These are phyloP conservation scores for Romanomermis culicivorax DNA, from an alignment of 2,888 invertebrate genomes.

Conservation along the genomic window DNA sequence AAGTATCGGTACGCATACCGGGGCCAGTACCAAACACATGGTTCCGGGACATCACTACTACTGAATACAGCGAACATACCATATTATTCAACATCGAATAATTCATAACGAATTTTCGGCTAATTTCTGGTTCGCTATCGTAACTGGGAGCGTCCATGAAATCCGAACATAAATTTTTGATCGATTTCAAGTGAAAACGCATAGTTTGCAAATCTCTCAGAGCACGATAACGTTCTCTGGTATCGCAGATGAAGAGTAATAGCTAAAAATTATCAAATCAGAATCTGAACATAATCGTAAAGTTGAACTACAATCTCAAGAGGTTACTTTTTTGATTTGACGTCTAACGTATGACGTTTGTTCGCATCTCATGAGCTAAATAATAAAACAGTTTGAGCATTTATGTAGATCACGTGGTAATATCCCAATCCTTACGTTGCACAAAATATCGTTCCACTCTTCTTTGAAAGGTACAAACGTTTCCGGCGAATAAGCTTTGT, in stretches of 20 bases:
- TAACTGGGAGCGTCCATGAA: neutral
- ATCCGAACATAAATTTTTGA: conserved; percentile 19
- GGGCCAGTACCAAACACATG: too few species aligned
- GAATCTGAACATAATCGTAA: neutral
- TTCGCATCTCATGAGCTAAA: conserved; percentile 31
- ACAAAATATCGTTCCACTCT: conserved; percentile 56
- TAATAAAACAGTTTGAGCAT: neutral
- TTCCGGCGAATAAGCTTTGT: too few species aligned
- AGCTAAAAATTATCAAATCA: conserved; percentile 37
- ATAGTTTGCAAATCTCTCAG: conserved; percentile 76
- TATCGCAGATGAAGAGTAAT: conserved; percentile 71
- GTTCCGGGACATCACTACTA: too few species aligned
- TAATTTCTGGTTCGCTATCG: neutral
- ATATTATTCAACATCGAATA: conserved; percentile 8
- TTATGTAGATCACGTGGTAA: neutral
- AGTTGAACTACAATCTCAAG: too few species aligned
- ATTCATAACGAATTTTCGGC: conserved; percentile 1
- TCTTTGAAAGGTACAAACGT: neutral
- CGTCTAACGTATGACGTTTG: conserved; percentile 65
- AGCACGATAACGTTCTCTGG: conserved; percentile 81
- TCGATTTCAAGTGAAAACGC: conserved; percentile 50
- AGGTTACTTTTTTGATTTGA: conserved; percentile 46
- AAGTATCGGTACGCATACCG: too few species aligned
- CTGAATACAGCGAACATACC: too few species aligned
- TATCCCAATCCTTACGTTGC: conserved; percentile 40